Evolutionary conservation across 1,140 invertebrate species (phyloP).

Genomic region (Nautilus pompilius): DNA sequence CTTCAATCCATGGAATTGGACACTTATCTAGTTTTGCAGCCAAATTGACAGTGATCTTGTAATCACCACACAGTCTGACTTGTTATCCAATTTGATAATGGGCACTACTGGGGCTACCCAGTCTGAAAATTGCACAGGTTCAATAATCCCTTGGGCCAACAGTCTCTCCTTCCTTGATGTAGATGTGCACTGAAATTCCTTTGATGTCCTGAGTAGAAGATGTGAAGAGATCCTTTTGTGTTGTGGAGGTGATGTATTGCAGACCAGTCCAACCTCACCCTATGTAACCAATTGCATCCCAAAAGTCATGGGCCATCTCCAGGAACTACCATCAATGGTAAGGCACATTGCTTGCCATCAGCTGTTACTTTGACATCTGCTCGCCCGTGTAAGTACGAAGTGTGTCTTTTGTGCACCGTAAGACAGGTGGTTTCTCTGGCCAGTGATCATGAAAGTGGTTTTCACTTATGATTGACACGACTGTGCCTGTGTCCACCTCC

Average conservation of each 20-base stretch:
- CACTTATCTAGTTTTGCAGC: constrained; percentile 22
- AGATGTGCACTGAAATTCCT: constrained; percentile 11
- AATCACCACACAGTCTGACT: constrained; percentile 50
- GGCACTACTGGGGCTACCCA: constrained; percentile 53
- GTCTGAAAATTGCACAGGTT: constrained; percentile 22
- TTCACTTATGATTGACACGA: constrained; percentile 10
- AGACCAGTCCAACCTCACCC: constrained; percentile 10
- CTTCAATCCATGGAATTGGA: constrained; percentile 37
- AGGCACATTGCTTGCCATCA: not conserved
- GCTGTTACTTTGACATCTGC: constrained; percentile 13
- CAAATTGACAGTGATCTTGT: constrained; percentile 49
- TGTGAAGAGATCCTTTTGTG: constrained; percentile 3
- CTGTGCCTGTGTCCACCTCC: constrained; percentile 19
- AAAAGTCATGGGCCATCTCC: constrained; percentile 11
- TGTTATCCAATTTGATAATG: constrained; percentile 44
- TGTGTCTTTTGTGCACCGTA: constrained; percentile 4
- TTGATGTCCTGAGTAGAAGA: constrained; percentile 10
- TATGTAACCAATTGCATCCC: constrained; percentile 14
- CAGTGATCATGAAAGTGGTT: constrained; percentile 1
- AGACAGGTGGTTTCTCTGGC: not conserved
- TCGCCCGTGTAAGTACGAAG: constrained; percentile 18
- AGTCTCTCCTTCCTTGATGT: constrained; percentile 17
- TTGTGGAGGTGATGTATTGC: constrained; percentile 9
- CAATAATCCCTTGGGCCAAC: constrained; percentile 20
- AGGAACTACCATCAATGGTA: constrained; percentile 9